phyloP scores from a whole-genome alignment of 2,113 vertebrate genomes.

The Scomber japonicus region DNA sequence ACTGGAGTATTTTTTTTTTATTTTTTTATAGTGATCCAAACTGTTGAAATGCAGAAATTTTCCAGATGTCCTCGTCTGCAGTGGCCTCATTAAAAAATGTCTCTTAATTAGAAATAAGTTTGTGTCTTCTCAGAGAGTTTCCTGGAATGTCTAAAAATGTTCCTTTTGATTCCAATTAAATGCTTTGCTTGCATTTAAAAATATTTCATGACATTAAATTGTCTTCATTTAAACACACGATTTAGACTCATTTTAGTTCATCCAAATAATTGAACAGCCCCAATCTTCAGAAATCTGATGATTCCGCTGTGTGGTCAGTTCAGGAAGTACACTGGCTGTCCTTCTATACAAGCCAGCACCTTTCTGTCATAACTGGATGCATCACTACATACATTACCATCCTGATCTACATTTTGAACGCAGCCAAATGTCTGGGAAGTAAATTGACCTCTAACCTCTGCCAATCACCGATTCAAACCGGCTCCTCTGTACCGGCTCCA shows the following conservation, averaged over 20 bases:
- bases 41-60: neutral
- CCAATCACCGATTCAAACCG: constrained; percentile 52
- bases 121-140: neutral
- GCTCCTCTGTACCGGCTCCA: constrained; percentile 20
- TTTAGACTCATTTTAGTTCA: constrained; percentile 19
- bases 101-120: neutral
- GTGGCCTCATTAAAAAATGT: neutral
- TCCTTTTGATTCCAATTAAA: constrained; percentile 13
- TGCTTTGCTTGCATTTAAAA: constrained; percentile 7
- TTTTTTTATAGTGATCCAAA: neutral
- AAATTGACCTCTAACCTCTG: constrained; percentile 59
- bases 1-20: neutral
- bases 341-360: constrained; percentile 4
- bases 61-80: neutral
- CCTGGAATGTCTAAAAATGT: neutral
- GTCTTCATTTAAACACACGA: constrained; percentile 43
- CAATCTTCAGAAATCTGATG: neutral
- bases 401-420: constrained; percentile 39
- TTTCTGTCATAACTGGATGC: neutral
- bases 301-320: constrained; percentile 39
- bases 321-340: constrained; percentile 24
- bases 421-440: constrained; percentile 44
- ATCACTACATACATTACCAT: neutral
- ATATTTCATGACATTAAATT: constrained; percentile 8
- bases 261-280: constrained; percentile 35